These are phyloP conservation scores for Percopsis omiscomaycus DNA, from an alignment of 2,797 vertebrate genomes.

Conservation along the genomic window DNA sequence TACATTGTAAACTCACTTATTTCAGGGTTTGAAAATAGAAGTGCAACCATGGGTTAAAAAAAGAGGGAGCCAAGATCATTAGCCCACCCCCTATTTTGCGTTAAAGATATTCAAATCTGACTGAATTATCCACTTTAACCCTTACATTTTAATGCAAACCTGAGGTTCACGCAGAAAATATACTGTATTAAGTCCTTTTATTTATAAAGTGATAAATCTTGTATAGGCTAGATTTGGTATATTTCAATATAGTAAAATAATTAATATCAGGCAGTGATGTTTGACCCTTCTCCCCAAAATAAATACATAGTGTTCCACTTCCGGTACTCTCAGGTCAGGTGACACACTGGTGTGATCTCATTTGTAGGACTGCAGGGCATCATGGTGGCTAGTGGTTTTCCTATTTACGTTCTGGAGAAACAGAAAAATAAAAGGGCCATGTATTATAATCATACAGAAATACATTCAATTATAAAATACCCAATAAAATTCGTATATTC, in stretches of 20 bases:
- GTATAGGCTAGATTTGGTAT: no score
- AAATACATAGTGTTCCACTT: conserved; percentile 1
- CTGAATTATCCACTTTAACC: no score
- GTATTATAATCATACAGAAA: not conserved
- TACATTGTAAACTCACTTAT: conserved; percentile 25
- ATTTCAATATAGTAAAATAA: no score
- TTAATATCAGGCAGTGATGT: not conserved
- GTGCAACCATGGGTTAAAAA: conserved; percentile 1
- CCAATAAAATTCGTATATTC: not conserved
- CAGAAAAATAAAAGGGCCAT: conserved; percentile 1
- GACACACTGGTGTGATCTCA: conserved; percentile 33
- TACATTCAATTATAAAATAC: not conserved
- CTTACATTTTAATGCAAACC: no score
- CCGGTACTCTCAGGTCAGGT: conserved; percentile 2
- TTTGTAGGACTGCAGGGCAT: conserved; percentile 67
- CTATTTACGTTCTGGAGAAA: conserved; percentile 74
- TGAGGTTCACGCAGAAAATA: no score
- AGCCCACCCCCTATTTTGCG: no score
- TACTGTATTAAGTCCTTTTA: not conserved
- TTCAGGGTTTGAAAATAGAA: not conserved
- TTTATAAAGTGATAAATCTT: no score
- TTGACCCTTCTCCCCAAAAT: not conserved
- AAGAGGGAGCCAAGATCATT: not conserved
- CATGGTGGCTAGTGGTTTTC: conserved; percentile 51
- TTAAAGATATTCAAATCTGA: no score